Evolutionary conservation across 1,140 invertebrate species (phyloP).

Genomic region (Diprion similis): DNA sequence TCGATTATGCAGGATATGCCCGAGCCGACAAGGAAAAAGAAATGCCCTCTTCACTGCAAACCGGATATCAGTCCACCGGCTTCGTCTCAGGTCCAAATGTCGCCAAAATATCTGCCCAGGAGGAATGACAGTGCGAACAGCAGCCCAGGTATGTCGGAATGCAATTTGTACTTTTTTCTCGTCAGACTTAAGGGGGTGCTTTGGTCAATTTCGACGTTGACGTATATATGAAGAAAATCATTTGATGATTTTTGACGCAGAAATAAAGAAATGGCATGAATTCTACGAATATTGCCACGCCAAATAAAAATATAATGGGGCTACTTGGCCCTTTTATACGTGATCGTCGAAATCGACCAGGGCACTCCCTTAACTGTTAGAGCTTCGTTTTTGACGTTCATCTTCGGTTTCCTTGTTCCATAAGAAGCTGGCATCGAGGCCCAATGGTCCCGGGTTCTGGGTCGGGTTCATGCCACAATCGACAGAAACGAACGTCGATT

Average conservation of each 20-base stretch:
- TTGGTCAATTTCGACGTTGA: too few species aligned
- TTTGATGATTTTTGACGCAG: too few species aligned
- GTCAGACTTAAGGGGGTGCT: too few species aligned
- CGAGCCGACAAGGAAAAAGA: slow-evolving; percentile 40
- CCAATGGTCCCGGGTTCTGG: slow-evolving; percentile 69
- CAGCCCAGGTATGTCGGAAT: slow-evolving; percentile 42
- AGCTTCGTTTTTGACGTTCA: slow-evolving; percentile 7
- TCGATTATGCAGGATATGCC: slow-evolving; percentile 34
- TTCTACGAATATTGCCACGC: too few species aligned
- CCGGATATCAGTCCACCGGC: slow-evolving; percentile 27
- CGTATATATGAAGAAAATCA: too few species aligned
- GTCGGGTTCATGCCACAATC: slow-evolving; percentile 74
- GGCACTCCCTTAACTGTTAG: too few species aligned
- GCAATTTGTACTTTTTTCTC: neutral
- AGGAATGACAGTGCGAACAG: slow-evolving; percentile 41
- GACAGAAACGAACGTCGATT: slow-evolving; percentile 74
- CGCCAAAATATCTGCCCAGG: slow-evolving; percentile 41
- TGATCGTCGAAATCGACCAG: too few species aligned
- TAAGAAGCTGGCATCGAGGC: slow-evolving; percentile 63
- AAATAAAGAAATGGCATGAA: too few species aligned
- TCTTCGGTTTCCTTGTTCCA: neutral
- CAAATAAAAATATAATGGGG: too few species aligned
- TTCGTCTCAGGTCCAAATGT: slow-evolving; percentile 34
- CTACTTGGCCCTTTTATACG: too few species aligned
- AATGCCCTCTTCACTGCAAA: slow-evolving; percentile 47